Percentiles rank a stretch among this genome's conserved stretches.
Evolutionary conservation across 2,797 vertebrate species (phyloP).

Genomic region (Chromis chromis): DNA sequence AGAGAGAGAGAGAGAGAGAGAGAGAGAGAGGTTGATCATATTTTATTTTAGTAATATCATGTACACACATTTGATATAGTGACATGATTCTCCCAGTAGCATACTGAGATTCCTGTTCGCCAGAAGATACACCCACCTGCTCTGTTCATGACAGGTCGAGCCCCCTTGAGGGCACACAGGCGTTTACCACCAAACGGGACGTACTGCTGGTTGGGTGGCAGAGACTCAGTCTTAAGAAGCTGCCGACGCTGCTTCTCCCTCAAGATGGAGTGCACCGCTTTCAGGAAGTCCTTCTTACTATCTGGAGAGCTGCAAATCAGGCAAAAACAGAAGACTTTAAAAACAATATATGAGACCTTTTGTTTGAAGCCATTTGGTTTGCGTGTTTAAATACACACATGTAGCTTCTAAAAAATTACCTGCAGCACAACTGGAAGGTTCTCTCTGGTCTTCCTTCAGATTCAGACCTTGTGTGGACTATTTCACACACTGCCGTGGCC

Average conservation of each 20-base stretch:
- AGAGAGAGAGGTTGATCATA: background rate
- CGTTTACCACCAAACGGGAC: constrained; percentile 98
- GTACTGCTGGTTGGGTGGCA: constrained; percentile 94
- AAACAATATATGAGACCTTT: background rate
- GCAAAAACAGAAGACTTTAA: background rate
- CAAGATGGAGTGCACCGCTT: constrained; percentile 93
- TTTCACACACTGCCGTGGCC: constrained; percentile 90
- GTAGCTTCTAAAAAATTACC: constrained; percentile 75
- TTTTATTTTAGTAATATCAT: background rate
- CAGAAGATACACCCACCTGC: constrained; percentile 84
- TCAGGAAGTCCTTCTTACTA: constrained; percentile 94
- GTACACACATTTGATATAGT: no score
- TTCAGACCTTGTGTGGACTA: constrained; percentile 94
- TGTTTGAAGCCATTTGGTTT: background rate
- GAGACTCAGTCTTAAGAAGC: constrained; percentile 93
- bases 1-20: background rate
- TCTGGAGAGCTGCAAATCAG: constrained; percentile 87
- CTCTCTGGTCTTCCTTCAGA: constrained; percentile 96
- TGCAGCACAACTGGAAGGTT: constrained; percentile 95
- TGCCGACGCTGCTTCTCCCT: constrained; percentile 95
- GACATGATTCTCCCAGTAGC: background rate
- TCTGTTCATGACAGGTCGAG: constrained; percentile 91
- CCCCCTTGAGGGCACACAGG: constrained; percentile 94
- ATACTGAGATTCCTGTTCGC: background rate
- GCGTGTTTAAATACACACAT: background rate